Percentiles rank a stretch among this genome's conserved stretches.
phyloP scores from a whole-genome alignment of 2,888 invertebrate species.

The Eupithecia centaureata region DNA sequence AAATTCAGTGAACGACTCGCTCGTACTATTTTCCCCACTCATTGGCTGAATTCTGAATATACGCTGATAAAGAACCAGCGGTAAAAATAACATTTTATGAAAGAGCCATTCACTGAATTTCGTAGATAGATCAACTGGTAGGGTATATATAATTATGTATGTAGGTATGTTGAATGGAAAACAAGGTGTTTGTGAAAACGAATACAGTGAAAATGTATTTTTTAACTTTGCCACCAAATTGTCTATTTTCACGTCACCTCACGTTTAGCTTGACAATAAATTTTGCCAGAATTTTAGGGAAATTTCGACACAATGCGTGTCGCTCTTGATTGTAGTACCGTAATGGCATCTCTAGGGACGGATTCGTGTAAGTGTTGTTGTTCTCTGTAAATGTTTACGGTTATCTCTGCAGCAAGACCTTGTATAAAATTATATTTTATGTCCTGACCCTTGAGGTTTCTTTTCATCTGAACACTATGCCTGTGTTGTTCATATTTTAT shows the following conservation, averaged over 20 bases:
- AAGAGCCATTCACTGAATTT: neutral
- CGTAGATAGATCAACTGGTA: neutral
- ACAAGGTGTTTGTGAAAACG: neutral
- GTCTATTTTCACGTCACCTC: neutral
- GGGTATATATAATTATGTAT: neutral
- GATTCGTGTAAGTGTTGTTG: conserved; percentile 39
- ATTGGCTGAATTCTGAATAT: neutral
- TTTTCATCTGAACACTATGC: conserved; percentile 30
- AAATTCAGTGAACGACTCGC: neutral
- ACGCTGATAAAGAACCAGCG: no score
- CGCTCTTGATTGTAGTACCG: conserved; percentile 33
- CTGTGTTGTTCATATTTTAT: conserved; percentile 10
- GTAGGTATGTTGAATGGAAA: neutral
- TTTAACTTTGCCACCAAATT: neutral
- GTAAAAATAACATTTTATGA: no score
- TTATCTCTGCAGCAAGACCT: conserved; percentile 34
- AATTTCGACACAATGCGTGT: conserved; percentile 11
- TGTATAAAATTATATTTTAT: conserved; percentile 44
- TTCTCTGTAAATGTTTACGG: conserved; percentile 43
- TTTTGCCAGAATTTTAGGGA: neutral
- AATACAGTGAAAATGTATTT: neutral
- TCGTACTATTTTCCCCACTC: no score
- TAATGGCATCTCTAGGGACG: conserved; percentile 34
- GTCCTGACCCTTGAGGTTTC: conserved; percentile 27
- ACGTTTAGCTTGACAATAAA: neutral